A percentile compares a stretch with the other conserved stretches of the same genome.
Conservation (phyloP, 2,797 vertebrate genomes). For the Synanceia verrucosa region DNA sequence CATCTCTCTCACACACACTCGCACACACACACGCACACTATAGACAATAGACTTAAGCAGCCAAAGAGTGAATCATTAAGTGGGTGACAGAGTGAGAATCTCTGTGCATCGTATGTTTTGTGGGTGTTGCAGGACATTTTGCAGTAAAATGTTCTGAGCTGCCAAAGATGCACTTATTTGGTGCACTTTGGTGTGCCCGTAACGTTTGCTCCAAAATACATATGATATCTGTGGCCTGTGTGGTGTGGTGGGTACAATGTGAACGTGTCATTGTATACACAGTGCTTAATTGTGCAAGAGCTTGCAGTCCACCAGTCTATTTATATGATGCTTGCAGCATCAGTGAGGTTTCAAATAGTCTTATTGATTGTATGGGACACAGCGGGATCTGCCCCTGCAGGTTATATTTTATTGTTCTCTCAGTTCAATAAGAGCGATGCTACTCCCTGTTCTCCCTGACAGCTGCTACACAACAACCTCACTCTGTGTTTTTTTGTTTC, state of each 20-base stretch:
- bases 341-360: slow-evolving; percentile 73
- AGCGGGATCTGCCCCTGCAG: slow-evolving; percentile 64
- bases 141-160: neutral
- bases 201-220: neutral
- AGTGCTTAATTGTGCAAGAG: neutral
- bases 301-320: slow-evolving; percentile 11
- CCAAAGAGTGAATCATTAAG: slow-evolving; percentile 44
- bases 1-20: slow-evolving; percentile 2
- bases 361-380: slow-evolving; percentile 74
- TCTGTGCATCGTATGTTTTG: slow-evolving; percentile 1
- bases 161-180: neutral
- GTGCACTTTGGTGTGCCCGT: neutral
- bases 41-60: slow-evolving; percentile 1
- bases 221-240: neutral
- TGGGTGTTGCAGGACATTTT: slow-evolving; percentile 1
- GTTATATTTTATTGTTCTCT: slow-evolving; percentile 80
- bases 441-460: slow-evolving; percentile 63
- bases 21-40: neutral
- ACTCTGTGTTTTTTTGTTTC: slow-evolving; percentile 69
- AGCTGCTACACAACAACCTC: slow-evolving; percentile 71
- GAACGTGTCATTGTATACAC: neutral
- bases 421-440: slow-evolving; percentile 76
- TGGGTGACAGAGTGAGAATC: slow-evolving; percentile 30
- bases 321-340: slow-evolving; percentile 20
- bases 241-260: neutral